These are phyloP conservation scores for Gobius niger DNA, from an alignment of 2,113 vertebrate genomes.

Conservation along the genomic window DNA sequence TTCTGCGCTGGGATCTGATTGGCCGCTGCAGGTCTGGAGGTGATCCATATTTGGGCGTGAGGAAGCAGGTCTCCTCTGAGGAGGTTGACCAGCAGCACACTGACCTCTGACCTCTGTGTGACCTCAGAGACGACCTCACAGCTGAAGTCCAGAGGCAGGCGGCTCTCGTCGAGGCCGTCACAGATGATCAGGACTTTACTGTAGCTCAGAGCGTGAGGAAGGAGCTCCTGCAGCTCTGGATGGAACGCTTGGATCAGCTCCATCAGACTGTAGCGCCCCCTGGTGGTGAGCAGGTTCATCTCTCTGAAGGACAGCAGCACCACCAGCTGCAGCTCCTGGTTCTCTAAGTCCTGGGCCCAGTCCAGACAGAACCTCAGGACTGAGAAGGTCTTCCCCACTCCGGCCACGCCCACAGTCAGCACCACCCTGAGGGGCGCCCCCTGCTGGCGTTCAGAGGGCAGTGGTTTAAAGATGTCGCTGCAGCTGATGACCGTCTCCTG, in stretches of 20 bases:
- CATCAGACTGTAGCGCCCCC: background rate
- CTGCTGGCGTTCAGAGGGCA: too few relatives aligned
- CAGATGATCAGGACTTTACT: background rate
- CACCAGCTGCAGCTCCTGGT: too few relatives aligned
- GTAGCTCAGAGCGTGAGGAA: background rate
- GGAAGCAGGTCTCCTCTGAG: constrained; percentile 15
- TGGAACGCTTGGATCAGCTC: constrained; percentile 5
- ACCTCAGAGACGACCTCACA: background rate
- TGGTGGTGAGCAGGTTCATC: too few relatives aligned
- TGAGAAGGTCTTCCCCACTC: too few relatives aligned
- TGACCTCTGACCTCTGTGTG: background rate
- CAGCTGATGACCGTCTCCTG: too few relatives aligned
- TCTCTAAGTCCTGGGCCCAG: too few relatives aligned
- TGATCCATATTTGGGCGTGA: background rate
- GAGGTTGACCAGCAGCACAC: constrained; percentile 12
- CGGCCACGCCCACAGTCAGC: too few relatives aligned
- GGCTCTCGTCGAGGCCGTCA: background rate
- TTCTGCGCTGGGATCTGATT: constrained; percentile 17
- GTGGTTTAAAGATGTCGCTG: too few relatives aligned
- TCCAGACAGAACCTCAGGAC: too few relatives aligned
- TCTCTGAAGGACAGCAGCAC: too few relatives aligned
- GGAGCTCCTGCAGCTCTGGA: constrained; percentile 10
- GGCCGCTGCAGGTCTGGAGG: background rate
- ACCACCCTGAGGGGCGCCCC: too few relatives aligned
- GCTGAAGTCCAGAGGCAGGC: too few relatives aligned